phyloP scores from a whole-genome alignment of 2,888 invertebrate species.

The Anaspis maculata region DNA sequence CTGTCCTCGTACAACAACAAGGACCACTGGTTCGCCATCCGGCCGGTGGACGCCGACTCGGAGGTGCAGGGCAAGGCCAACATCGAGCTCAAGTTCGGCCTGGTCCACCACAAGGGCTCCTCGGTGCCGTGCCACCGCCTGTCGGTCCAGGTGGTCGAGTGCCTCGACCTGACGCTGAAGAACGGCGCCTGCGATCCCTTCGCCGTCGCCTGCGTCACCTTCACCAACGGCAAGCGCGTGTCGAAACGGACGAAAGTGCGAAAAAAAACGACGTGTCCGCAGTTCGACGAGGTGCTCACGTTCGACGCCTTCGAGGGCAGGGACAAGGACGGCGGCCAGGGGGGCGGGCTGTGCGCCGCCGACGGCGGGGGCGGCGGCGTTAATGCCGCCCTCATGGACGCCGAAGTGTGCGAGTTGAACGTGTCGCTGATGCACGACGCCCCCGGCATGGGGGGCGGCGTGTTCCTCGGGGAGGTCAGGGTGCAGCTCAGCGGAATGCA shows the following conservation, averaged over 20 bases:
- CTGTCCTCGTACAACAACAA: slow-evolving; percentile 81
- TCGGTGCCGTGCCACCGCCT: slow-evolving; percentile 35
- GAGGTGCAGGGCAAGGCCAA: slow-evolving; percentile 89
- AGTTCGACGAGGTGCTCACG: slow-evolving; percentile 80
- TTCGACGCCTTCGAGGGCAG: slow-evolving; percentile 54
- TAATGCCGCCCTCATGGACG: too few relatives aligned
- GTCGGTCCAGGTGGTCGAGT: slow-evolving; percentile 68
- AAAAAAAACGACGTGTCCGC: slow-evolving; percentile 85
- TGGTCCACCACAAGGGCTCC: slow-evolving; percentile 45
- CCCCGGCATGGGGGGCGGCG: slow-evolving; percentile 67
- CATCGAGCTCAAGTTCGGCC: slow-evolving; percentile 67
- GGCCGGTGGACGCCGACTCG: slow-evolving; percentile 79
- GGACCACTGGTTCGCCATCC: slow-evolving; percentile 86
- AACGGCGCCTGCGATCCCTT: slow-evolving; percentile 89
- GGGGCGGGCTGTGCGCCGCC: slow-evolving; percentile 6
- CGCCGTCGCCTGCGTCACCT: slow-evolving; percentile 65
- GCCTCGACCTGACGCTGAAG: slow-evolving; percentile 79
- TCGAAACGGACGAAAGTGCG: slow-evolving; percentile 75
- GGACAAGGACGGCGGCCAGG: slow-evolving; percentile 38
- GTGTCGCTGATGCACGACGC: slow-evolving; percentile 83
- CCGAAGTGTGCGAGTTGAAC: slow-evolving; percentile 71
- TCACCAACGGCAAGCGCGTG: slow-evolving; percentile 72
- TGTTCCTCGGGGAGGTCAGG: slow-evolving; percentile 83
- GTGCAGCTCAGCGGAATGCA: slow-evolving; percentile 66
- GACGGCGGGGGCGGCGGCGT: background rate